Percentiles rank a stretch among this genome's conserved stretches.
These are phyloP conservation scores for Perithous albicinctus DNA, from an alignment of 2,888 invertebrate genomes.

Conservation along the genomic window DNA sequence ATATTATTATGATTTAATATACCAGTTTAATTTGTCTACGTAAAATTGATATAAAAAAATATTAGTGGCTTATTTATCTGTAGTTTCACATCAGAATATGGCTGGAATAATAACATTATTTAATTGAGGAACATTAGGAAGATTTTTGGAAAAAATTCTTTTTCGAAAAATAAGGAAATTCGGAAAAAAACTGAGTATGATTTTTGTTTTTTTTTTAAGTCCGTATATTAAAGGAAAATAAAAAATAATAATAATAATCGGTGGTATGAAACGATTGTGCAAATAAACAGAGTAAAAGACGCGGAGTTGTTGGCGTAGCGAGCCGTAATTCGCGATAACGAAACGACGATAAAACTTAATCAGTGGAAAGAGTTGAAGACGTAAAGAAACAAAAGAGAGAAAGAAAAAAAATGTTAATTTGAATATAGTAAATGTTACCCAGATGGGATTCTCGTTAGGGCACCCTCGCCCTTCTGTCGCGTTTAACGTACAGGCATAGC, in stretches of 20 bases:
- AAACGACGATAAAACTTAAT: neutral
- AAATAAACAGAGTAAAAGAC: neutral
- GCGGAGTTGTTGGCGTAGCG: neutral
- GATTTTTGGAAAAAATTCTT: too few species aligned
- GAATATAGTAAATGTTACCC: constrained; percentile 14
- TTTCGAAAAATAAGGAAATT: too few species aligned
- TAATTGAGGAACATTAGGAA: too few species aligned
- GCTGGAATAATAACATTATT: too few species aligned
- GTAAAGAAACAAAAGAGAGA: constrained; percentile 9
- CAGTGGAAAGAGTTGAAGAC: neutral
- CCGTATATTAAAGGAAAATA: too few species aligned
- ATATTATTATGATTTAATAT: too few species aligned
- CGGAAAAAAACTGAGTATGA: too few species aligned
- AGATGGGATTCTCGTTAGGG: constrained; percentile 57
- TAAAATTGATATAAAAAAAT: too few species aligned
- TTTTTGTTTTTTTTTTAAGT: too few species aligned
- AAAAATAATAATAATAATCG: neutral
- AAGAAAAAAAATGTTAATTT: constrained; percentile 18
- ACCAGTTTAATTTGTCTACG: too few species aligned
- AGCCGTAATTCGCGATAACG: neutral
- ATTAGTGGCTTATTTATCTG: too few species aligned
- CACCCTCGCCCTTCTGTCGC: constrained; percentile 61
- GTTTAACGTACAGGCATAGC: constrained; percentile 57
- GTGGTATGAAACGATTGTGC: neutral
- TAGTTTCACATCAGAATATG: too few species aligned